phyloP scores from a whole-genome alignment of 2,888 invertebrate species.

The Teinopalpus imperialis region DNA sequence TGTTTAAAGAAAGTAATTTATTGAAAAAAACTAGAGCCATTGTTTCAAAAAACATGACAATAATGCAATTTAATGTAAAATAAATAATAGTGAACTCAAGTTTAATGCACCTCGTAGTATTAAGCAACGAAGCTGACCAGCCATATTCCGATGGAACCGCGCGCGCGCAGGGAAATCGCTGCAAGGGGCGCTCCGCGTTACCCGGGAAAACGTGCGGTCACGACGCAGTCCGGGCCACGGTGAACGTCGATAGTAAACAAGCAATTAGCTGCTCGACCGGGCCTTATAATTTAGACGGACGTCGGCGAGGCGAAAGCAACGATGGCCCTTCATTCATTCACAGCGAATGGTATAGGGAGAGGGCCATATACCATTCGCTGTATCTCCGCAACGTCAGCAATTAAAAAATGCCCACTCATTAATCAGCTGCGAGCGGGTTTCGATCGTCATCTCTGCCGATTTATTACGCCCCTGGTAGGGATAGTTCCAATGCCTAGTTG shows the following conservation, averaged over 20 bases:
- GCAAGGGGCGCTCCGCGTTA: constrained; percentile 59
- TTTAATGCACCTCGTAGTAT: no score
- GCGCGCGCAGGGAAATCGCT: constrained; percentile 30
- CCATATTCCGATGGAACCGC: no score
- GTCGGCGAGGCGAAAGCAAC: constrained; percentile 42
- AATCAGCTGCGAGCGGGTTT: constrained; percentile 51
- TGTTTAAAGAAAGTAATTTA: no score
- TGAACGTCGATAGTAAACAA: constrained; percentile 54
- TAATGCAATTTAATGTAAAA: no score
- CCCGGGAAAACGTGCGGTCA: constrained; percentile 58
- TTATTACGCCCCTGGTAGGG: constrained; percentile 60
- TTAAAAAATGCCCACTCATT: constrained; percentile 65
- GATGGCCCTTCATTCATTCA: not conserved
- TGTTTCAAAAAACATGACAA: no score
- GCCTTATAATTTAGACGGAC: constrained; percentile 53
- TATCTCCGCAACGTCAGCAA: constrained; percentile 46
- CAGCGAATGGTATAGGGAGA: no score
- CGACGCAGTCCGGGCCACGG: constrained; percentile 53
- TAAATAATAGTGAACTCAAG: no score
- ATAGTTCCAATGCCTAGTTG: constrained; percentile 9
- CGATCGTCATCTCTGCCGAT: constrained; percentile 57
- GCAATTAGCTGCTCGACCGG: constrained; percentile 54
- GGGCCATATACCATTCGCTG: no score
- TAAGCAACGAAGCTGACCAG: no score
- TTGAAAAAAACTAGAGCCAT: no score